Base-by-base conservation (phyloP, 2,888 invertebrate species). In the Lepidonotus clava region DNA sequence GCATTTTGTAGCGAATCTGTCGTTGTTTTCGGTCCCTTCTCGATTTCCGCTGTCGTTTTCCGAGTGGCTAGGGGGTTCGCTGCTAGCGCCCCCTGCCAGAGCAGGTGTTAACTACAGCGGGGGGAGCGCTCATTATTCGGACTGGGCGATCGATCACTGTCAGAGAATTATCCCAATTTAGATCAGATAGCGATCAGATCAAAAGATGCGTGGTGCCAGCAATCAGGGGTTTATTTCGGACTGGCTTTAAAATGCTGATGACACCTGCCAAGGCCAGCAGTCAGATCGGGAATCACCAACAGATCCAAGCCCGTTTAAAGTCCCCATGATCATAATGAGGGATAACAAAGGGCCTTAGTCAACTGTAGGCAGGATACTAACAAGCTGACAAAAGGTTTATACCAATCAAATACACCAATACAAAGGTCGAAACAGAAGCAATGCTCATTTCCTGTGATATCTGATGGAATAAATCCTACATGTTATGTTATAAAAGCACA, bases 171-270 rank as follows among this genome's bases (percentile, higher is more conserved):
- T 80, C 51, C 80, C 80, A 80, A 80, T 80, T 80, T 80, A 80
- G 51, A 80, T 80, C 41, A 51, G 80, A 80, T 80, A 24, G 80
- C 24, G 80, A 80, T 80, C 80, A 80, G 51, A 80, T 80, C 80
- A 46, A 80, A 46, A 80, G 71, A 71, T 71, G 71, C 18, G 71
- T 21, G 71, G 71, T 36, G 71, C 36, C 36, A 18, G 71, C 71
- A 71, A 71, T 71, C 71, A 71, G 71, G 18, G 34, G 38, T 71
- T 66, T 71, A 71, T 71, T 34, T 36, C 36, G 34, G 71, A 34
- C 71, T 71, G 1, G 71, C 2, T 34, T 2, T 71, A 71, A n/a
- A 71, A 32, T 38, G 71, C 71, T 36, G 71, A 71, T 71, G 71
- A 71, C 71, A 71, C 71, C 71, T 71, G 71, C 71, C 66, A 66